Evolutionary conservation across 2,113 vertebrate species (phyloP), one percentile per base, ranked within the genome.

Genomic region (Vulpes vulpes): DNA sequence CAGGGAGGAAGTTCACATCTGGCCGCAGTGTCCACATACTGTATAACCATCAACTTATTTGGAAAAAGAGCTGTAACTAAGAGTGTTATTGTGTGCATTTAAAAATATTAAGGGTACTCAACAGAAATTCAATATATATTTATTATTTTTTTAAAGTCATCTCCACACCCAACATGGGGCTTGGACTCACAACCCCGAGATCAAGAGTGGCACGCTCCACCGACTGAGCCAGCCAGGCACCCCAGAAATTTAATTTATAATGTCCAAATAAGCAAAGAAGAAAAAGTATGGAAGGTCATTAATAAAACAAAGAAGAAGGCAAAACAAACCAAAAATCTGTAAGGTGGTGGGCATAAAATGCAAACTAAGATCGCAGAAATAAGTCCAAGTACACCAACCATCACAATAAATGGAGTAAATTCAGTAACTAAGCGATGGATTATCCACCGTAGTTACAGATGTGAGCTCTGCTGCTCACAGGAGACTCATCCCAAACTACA

Each of bases 31-130:
- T 11, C 83, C 55, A 8, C 0, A 27, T 0, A 2, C 32, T 4
- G 8, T 65, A 8, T 1, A 5, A 3, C 80, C 0, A 9, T 2
- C 17, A 10, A 57, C 62, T 25, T 9, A 1, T 1, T 5, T 49
- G 64, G 64, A 30, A 76, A n/a, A 59, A 60, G 30, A 20, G 5
- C 35, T 27, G 11, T 38, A 38, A 43, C 43, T 43, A 43, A 43
- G 43, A 55, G 25, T 15, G 32, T 80, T 80, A 25, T 2, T 38
- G 38, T 17, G 8, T 5, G 12, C 38, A 62, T 38, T n/a, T 60
- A 32, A 73, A 67, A 2, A 1, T 11, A 43, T 67, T 89, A 53
- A 96, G 74, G 20, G 59, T 35, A 15, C 35, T 67, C 64, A 67
- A 55, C 25, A 51, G 74, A 76, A 27, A 76, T 51, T 27, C 8